These are phyloP conservation scores for Balearica regulorum DNA, from an alignment of 2,797 vertebrate species.

Conservation along the genomic window DNA sequence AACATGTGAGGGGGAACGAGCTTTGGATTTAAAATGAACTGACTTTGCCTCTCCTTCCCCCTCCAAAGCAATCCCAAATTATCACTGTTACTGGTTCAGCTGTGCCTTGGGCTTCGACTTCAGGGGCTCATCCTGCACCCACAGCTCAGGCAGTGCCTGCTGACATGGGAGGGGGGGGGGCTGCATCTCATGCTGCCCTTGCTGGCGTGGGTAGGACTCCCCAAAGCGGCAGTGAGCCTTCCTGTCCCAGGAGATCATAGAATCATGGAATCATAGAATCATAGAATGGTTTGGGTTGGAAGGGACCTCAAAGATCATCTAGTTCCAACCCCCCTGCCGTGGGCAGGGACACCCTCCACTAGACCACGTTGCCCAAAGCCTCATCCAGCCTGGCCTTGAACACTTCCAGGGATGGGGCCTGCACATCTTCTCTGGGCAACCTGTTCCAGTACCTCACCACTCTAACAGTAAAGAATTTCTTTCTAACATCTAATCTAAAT, in stretches of 20 bases:
- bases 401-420: too few species aligned
- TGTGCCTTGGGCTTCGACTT: not conserved
- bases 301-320: too few species aligned
- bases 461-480: too few species aligned
- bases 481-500: too few species aligned
- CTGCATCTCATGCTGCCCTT: not conserved
- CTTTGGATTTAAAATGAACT: not conserved
- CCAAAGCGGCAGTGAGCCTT: fast-evolving
- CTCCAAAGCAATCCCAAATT: not conserved
- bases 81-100: not conserved
- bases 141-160: not conserved
- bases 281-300: too few species aligned
- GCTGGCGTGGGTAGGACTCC: fast-evolving
- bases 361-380: too few species aligned
- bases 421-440: too few species aligned
- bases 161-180: fast-evolving
- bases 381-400: too few species aligned
- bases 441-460: too few species aligned
- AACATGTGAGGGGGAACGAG: fast-evolving
- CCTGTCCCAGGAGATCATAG: not conserved
- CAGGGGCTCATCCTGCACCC: not conserved
- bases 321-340: too few species aligned
- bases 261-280: too few species aligned
- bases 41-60: not conserved
- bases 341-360: too few species aligned